phyloP scores from a whole-genome alignment of 2,888 invertebrate species.

The Ecliptopera silaceata region DNA sequence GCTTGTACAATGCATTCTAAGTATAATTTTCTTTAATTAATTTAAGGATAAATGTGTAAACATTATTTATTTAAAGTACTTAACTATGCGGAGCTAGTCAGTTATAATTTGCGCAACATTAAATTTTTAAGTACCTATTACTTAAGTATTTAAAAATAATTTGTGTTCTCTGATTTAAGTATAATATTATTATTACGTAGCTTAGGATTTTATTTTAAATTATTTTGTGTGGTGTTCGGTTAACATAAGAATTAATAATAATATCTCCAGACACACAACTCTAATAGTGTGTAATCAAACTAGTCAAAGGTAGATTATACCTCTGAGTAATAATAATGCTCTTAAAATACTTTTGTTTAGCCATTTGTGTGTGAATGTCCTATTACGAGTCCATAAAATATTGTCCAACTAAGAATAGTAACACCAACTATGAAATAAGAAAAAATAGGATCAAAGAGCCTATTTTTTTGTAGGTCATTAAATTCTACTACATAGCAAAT shows the following conservation, averaged over 20 bases:
- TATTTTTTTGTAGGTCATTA: constrained; percentile 6
- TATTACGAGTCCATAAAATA: constrained; percentile 14
- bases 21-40: constrained; percentile 64
- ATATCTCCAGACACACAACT: constrained; percentile 63
- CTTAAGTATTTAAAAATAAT: constrained; percentile 73
- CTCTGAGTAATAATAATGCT: constrained; percentile 50
- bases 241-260: constrained; percentile 60
- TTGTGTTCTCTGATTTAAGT: constrained; percentile 80
- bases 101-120: constrained; percentile 82
- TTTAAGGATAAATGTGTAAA: constrained; percentile 80
- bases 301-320: constrained; percentile 76
- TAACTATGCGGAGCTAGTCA: constrained; percentile 83
- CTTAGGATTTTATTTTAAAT: constrained; percentile 75
- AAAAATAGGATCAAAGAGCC: constrained; percentile 28
- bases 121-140: constrained; percentile 71
- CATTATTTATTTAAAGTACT: constrained; percentile 82
- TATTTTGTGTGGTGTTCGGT: constrained; percentile 81
- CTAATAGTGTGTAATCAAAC: constrained; percentile 72
- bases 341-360: constrained; percentile 49
- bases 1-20: constrained; percentile 77
- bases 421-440: constrained; percentile 27
- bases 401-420: constrained; percentile 3
- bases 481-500: constrained; percentile 9
- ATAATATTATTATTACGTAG: constrained; percentile 47
- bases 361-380: constrained; percentile 51